A percentile compares a stretch with the other conserved stretches of the same genome.
Evolutionary conservation across 2,888 invertebrate species (phyloP).

Genomic region (Urechis unicinctus): DNA sequence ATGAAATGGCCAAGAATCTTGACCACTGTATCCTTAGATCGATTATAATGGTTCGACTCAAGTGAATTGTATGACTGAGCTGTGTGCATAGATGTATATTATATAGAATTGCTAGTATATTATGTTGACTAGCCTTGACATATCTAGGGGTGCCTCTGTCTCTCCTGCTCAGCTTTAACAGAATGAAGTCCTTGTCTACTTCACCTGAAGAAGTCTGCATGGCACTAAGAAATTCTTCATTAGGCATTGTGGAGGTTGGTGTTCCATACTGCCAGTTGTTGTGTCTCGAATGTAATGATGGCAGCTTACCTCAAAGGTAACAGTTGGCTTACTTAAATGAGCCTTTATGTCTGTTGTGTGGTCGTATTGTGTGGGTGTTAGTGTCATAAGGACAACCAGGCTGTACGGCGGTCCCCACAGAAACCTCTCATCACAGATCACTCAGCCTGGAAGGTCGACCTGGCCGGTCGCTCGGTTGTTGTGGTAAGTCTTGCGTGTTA

Average conservation of each 20-base stretch:
- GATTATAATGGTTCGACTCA: background rate
- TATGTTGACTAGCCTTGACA: constrained; percentile 11
- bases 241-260: constrained; percentile 14
- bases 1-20: constrained; percentile 6
- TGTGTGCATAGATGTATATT: background rate
- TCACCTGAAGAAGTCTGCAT: constrained; percentile 3
- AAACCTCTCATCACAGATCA: constrained; percentile 3
- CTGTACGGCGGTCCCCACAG: constrained; percentile 5
- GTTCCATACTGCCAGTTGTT: too few species aligned
- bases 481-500: constrained; percentile 13
- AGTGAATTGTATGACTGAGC: background rate
- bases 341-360: too few species aligned
- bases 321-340: too few species aligned
- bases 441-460: constrained; percentile 3
- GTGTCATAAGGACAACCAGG: too few species aligned
- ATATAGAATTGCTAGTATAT: background rate
- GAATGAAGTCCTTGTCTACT: constrained; percentile 8
- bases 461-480: constrained; percentile 8
- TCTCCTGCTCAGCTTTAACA: constrained; percentile 13
- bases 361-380: too few species aligned
- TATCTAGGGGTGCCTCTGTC: constrained; percentile 6
- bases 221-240: constrained; percentile 9
- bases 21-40: constrained; percentile 12
- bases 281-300: too few species aligned
- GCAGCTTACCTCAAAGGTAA: too few species aligned